Evolutionary conservation across 1,140 invertebrate genomes (phyloP), one percentile per base, ranked within the genome.

Genomic region (Orussus abietinus): DNA sequence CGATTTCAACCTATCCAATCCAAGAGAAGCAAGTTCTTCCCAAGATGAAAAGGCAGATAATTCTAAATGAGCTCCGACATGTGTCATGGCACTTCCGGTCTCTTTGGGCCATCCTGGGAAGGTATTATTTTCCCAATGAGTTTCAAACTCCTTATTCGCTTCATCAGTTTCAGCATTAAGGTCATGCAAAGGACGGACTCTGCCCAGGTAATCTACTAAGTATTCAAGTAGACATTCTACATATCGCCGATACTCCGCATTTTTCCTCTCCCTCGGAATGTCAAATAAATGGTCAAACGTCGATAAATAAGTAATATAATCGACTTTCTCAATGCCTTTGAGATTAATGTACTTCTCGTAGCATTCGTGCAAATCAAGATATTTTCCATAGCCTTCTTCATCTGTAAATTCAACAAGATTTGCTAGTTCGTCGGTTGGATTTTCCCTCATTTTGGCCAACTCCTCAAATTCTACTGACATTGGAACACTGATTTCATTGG

Each of bases 361-460:
- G 62, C 92, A 92, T 69, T 95, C 88, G 69, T 99, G 94, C n/a
- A 99, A 78, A 78, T 99, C 97, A 17, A 99, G 77, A 74, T 96
- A 99, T 69, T 95, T 95, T 10, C 97, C 97, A 77, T 98, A 99
- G 9, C 96, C 96, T 77, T 99, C 97, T 75, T 99, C 97, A 73
- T 99, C 97, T 11, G 92, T 94, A 62, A 99, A 99, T 52, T 97
- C 92, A 3, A 96, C 90, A 49, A 96, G 78, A 66, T 88, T 85
- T 76, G 64, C 54, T 53, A 74, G 47, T 71, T 92, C 89, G 63
- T 94, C 90, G 3, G 83, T 80, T 15, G 86, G 86, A 72, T 88
- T 92, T 64, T 95, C 92, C 51, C 91, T 77, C 46, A 88, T 75
- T 72, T 94, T 94, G 4, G 88, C 83, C 36, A 98, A 67, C 66